These are phyloP conservation scores for Ornithoptera priamus DNA, from an alignment of 2,888 invertebrate genomes.

Conservation along the genomic window DNA sequence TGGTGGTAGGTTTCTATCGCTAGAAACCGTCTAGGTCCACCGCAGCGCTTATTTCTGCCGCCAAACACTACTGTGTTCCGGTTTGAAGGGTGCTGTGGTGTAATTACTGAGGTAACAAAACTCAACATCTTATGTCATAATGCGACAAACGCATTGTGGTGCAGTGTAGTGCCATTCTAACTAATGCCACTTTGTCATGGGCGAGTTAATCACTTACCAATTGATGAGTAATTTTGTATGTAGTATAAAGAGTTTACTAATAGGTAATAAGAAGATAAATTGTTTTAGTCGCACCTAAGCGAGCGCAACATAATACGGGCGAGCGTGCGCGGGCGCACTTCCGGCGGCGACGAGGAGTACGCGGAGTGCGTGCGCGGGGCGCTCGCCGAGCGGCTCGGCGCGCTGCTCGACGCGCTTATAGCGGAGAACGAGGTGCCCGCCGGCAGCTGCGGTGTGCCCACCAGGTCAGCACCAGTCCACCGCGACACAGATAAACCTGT, in stretches of 20 bases:
- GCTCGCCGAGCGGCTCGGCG: constrained; percentile 83
- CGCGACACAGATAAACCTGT: not conserved
- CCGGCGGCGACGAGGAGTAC: constrained; percentile 83
- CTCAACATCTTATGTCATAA: too few relatives aligned
- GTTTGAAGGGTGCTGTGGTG: too few relatives aligned
- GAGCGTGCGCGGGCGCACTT: constrained; percentile 78
- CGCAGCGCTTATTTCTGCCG: too few relatives aligned
- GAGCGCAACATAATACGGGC: constrained; percentile 86
- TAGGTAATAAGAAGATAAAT: not conserved
- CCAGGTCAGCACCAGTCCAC: constrained; percentile 46
- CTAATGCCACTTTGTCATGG: too few relatives aligned
- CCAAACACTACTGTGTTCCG: too few relatives aligned
- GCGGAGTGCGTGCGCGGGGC: constrained; percentile 82
- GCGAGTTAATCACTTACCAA: too few relatives aligned
- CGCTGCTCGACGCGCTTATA: constrained; percentile 83
- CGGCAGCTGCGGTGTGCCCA: constrained; percentile 81
- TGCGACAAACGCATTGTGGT: too few relatives aligned
- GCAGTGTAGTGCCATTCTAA: too few relatives aligned
- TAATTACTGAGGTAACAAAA: too few relatives aligned
- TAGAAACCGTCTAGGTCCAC: too few relatives aligned
- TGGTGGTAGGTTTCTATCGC: too few relatives aligned
- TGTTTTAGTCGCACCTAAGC: constrained; percentile 81
- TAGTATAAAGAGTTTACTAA: not conserved
- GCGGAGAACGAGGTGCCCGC: constrained; percentile 82
- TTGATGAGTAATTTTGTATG: too few relatives aligned